Evolutionary conservation across 1,140 invertebrate species (phyloP).

Genomic region (Cyclina sinensis): DNA sequence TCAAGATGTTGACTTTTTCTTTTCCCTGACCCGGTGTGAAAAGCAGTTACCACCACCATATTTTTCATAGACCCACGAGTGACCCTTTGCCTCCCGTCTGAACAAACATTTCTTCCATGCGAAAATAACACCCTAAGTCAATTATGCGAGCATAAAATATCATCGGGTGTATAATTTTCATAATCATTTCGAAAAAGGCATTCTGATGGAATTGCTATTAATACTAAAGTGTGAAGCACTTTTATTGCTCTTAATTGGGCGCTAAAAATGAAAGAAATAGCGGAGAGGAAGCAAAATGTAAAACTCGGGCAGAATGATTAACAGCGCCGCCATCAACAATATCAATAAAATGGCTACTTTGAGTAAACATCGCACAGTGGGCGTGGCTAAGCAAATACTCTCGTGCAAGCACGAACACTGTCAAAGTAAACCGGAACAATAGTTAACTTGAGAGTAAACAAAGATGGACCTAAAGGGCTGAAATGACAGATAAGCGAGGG

Average conservation of each 20-base stretch:
- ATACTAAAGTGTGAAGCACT: conserved; percentile 56
- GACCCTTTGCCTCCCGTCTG: conserved; percentile 42
- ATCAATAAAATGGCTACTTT: conserved; percentile 27
- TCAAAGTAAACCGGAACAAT: neutral
- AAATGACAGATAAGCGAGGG: conserved; percentile 19
- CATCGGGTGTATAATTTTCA: conserved; percentile 54
- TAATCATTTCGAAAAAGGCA: conserved; percentile 44
- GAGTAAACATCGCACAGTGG: conserved; percentile 39
- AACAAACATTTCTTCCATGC: conserved; percentile 29
- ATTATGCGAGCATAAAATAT: conserved; percentile 53
- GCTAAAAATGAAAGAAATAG: neutral
- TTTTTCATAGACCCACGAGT: conserved; percentile 35
- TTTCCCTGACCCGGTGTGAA: conserved; percentile 22
- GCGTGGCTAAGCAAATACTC: conserved; percentile 32
- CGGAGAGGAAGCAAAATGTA: neutral
- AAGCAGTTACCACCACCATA: conserved; percentile 25
- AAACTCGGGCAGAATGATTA: neutral
- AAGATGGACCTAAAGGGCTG: neutral
- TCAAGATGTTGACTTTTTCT: conserved; percentile 29
- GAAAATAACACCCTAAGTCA: conserved; percentile 41
- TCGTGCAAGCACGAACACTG: conserved; percentile 42
- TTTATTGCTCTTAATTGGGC: conserved; percentile 61
- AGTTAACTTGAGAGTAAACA: conserved; percentile 19
- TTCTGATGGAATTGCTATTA: conserved; percentile 18
- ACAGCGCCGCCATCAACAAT: neutral